phyloP scores from a whole-genome alignment of 2,888 invertebrate genomes.

The Apantesis nais region DNA sequence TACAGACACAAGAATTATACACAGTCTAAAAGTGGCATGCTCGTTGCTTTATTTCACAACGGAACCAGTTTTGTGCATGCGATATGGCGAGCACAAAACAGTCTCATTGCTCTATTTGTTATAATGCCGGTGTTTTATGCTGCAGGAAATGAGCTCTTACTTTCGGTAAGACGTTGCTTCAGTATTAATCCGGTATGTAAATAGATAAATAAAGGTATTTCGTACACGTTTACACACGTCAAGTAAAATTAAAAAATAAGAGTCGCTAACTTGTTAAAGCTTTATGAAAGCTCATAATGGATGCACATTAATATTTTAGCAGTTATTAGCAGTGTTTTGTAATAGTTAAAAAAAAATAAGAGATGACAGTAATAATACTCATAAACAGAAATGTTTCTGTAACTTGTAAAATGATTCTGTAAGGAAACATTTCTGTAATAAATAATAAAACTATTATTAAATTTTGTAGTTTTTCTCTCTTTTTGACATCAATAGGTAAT shows the following conservation, averaged over 20 bases:
- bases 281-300: conserved; percentile 45
- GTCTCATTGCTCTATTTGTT: conserved; percentile 73
- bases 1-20: conserved; percentile 26
- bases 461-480: not conserved
- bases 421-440: too few species aligned
- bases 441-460: too few species aligned
- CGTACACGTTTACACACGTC: conserved; percentile 41
- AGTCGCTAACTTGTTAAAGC: conserved; percentile 19
- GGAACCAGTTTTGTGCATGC: conserved; percentile 70
- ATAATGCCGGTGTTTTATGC: conserved; percentile 66
- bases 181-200: conserved; percentile 58
- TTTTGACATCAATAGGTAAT: conserved; percentile 6
- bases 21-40: conserved; percentile 52
- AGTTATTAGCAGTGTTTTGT: conserved; percentile 43
- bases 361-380: conserved; percentile 31
- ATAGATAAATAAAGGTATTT: conserved; percentile 53
- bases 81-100: conserved; percentile 61
- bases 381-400: conserved; percentile 41
- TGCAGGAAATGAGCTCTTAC: conserved; percentile 69
- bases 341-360: conserved; percentile 35
- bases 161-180: conserved; percentile 59
- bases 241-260: conserved; percentile 38
- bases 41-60: conserved; percentile 64
- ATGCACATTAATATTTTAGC: conserved; percentile 47
- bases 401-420: too few species aligned